Evolutionary conservation across 2,888 invertebrate genomes (phyloP).

Genomic region (Patella caerulea): DNA sequence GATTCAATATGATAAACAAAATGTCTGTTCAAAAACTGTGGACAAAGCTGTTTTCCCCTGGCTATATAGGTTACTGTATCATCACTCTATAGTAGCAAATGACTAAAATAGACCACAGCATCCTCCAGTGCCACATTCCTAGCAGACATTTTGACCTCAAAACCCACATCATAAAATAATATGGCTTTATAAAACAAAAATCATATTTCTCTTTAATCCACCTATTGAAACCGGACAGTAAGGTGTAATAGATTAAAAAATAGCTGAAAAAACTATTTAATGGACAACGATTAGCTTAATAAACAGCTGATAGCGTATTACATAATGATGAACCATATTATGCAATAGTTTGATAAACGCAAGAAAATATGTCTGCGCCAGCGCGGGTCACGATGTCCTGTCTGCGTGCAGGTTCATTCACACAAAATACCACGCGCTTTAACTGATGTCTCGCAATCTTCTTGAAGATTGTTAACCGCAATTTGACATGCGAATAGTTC

Average conservation of each 20-base stretch:
- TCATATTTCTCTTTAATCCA: too few species aligned
- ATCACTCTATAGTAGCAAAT: background rate
- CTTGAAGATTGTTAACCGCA: too few species aligned
- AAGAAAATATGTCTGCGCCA: constrained; percentile 12
- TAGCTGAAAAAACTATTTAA: too few species aligned
- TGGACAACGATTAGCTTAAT: too few species aligned
- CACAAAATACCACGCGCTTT: background rate
- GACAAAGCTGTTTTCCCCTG: too few species aligned
- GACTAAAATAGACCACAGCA: constrained; percentile 4
- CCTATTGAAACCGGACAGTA: too few species aligned
- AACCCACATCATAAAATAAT: constrained; percentile 5
- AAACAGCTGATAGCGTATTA: background rate
- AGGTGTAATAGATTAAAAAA: too few species aligned
- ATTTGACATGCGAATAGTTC: too few species aligned
- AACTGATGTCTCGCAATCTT: background rate
- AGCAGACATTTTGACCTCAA: constrained; percentile 13
- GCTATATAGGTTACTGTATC: constrained; percentile 3
- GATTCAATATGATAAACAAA: too few species aligned
- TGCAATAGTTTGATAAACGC: constrained; percentile 6
- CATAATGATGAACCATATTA: constrained; percentile 4
- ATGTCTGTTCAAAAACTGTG: too few species aligned
- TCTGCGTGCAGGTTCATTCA: constrained; percentile 11
- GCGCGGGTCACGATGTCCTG: constrained; percentile 5
- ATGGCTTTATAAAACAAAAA: background rate
- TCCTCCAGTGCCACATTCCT: constrained; percentile 9